phyloP scores from a whole-genome alignment of 2,113 vertebrate species.

The Eira barbara region DNA sequence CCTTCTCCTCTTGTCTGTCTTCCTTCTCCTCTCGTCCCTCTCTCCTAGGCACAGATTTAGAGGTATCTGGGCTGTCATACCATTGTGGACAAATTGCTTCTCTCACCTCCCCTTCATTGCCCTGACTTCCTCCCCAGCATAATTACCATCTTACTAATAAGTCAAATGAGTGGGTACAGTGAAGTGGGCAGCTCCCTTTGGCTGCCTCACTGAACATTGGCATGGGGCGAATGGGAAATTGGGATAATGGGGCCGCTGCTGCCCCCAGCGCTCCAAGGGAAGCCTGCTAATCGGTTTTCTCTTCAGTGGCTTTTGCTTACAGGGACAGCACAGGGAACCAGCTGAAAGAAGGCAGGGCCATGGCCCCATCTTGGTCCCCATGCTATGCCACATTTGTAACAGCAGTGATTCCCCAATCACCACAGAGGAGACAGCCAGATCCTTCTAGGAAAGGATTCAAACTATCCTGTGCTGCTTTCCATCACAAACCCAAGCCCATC shows the following conservation, averaged over 20 bases:
- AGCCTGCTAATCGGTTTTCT: neutral
- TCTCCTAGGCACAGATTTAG: neutral
- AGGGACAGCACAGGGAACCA: neutral
- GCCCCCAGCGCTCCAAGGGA: neutral
- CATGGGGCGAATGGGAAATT: neutral
- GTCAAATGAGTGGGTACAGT: neutral
- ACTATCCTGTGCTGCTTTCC: neutral
- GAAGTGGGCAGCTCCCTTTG: neutral
- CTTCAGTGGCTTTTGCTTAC: neutral
- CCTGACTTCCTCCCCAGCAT: neutral
- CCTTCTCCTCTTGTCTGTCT: neutral
- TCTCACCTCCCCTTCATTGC: slow-evolving; percentile 14
- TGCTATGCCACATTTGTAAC: neutral
- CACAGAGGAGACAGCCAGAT: neutral
- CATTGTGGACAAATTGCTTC: neutral
- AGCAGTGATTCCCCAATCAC: neutral
- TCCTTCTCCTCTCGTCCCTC: neutral
- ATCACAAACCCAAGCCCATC: rapidly evolving
- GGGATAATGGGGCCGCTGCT: neutral
- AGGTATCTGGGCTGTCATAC: neutral
- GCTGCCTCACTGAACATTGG: slow-evolving; percentile 11
- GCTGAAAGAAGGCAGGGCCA: neutral
- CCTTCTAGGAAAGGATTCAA: neutral
- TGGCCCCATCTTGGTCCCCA: neutral
- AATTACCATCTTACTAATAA: slow-evolving; percentile 52